Evolutionary conservation across 2,888 invertebrate genomes (phyloP).

Genomic region (Drosophila greeni): DNA sequence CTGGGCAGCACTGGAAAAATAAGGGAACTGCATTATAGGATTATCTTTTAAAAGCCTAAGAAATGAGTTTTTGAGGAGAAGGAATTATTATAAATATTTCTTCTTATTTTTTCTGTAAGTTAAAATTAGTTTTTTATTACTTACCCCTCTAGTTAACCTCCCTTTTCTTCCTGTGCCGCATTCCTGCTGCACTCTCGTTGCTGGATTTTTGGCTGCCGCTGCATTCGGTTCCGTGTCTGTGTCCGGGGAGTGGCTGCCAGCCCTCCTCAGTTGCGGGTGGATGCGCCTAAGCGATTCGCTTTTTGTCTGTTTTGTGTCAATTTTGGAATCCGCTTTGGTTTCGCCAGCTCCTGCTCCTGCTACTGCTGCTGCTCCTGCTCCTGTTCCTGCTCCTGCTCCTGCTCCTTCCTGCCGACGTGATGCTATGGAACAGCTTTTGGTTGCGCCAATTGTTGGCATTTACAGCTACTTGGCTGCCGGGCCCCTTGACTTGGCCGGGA

Average conservation of each 20-base stretch:
- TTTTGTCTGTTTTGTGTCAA: constrained; percentile 71
- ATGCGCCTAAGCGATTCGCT: constrained; percentile 74
- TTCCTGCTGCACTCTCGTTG: constrained; percentile 55
- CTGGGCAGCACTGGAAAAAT: constrained; percentile 35
- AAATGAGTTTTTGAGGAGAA: too few species aligned
- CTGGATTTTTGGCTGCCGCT: constrained; percentile 54
- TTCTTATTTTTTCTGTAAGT: background rate
- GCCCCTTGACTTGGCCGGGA: constrained; percentile 42
- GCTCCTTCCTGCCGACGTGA: constrained; percentile 5
- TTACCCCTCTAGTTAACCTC: constrained; percentile 25
- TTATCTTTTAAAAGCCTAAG: background rate
- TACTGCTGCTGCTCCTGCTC: background rate
- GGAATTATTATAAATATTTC: too few species aligned
- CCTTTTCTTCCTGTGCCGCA: constrained; percentile 28
- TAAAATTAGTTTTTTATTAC: background rate
- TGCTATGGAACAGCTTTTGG: constrained; percentile 46
- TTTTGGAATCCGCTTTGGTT: constrained; percentile 74
- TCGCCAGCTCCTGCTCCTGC: constrained; percentile 43
- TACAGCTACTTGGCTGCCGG: constrained; percentile 69
- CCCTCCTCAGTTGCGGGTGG: constrained; percentile 46
- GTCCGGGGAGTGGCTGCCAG: constrained; percentile 27
- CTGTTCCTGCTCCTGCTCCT: background rate
- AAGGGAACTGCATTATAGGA: accelerated
- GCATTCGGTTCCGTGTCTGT: constrained; percentile 33
- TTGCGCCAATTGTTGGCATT: constrained; percentile 67